Evolutionary conservation across 2,888 invertebrate genomes (phyloP), one percentile per base, ranked within the genome.

Genomic region (Notodonta ziczac): DNA sequence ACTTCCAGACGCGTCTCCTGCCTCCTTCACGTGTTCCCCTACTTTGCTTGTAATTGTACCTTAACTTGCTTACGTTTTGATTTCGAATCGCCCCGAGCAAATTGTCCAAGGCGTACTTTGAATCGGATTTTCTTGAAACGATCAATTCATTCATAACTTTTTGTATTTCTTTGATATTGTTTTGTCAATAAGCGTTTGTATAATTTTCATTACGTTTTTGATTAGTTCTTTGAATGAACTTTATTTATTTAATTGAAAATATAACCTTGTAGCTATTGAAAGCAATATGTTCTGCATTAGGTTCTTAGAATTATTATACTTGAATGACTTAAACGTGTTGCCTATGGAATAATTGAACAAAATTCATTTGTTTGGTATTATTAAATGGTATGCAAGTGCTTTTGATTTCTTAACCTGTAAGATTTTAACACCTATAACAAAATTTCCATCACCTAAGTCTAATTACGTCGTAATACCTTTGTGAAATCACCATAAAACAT

Each of bases 381-480:
- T 12, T 12, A 8, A 4, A 10, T 42, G 42, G 42, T 42, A 8
- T 42, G 10, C 0, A 42, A 42, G 42, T 42, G 42, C 12, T 9
- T 42, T 42, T 12, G 6, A 12, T 42, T 7, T 42, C 12, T 6
- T 3, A 5, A 24, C n/a, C 2, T 24, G 14, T n/a, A 12, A 24
- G 24, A 24, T 2, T n/a, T 2, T 24, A 24, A 24, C 1, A 52
- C n/a, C 6, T 54, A 13, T 39, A 14, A 40, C 10, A 14, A 40
- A 14, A 14, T 55, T 5, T 40, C 6, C 12, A 14, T 14, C 40
- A 66, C 66, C 67, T 57, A 61, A 65, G 76, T 70, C 76, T 73
- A 65, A 73, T 78, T 76, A 76, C 66, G 61, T 76, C 73, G 75
- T 74, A 76, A 75, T 77, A 63, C 62, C 62, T 67, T 66, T n/a